phyloP scores from a whole-genome alignment of 53 echinoderm and acorn worm species.

The Stichopus horrens region DNA sequence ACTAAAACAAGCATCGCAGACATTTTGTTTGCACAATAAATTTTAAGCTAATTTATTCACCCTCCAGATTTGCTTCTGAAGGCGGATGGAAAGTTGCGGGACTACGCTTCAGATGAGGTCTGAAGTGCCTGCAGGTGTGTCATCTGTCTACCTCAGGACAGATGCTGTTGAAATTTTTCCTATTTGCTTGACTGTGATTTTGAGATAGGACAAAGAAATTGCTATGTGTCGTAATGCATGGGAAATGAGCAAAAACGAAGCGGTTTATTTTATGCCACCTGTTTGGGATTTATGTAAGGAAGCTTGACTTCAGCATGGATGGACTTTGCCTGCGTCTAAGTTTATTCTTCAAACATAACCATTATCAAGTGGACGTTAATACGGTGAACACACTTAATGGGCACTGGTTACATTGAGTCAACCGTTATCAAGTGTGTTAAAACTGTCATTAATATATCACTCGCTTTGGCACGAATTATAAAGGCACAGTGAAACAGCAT shows the following conservation, averaged over 20 bases:
- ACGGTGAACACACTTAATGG: constrained; percentile 22
- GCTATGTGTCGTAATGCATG: background rate
- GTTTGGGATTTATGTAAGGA: constrained; percentile 23
- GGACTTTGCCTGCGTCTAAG: constrained; percentile 41
- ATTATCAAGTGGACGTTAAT: constrained; percentile 28
- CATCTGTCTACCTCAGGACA: constrained; percentile 10
- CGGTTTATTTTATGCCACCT: constrained; percentile 26
- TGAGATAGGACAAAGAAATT: constrained; percentile 33
- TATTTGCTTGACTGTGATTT: constrained; percentile 43
- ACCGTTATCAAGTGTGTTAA: constrained; percentile 19
- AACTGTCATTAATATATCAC: constrained; percentile 36
- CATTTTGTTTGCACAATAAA: constrained; percentile 17
- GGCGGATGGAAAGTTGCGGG: constrained; percentile 13
- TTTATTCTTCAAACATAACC: constrained; percentile 33
- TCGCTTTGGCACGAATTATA: background rate
- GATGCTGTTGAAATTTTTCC: constrained; percentile 10
- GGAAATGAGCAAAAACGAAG: background rate
- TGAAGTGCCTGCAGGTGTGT: constrained; percentile 36
- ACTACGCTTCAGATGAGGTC: background rate
- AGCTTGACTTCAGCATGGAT: constrained; percentile 12
- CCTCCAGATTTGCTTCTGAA: constrained; percentile 43
- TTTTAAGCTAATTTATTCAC: constrained; percentile 43
- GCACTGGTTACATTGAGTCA: constrained; percentile 29
- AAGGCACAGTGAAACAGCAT: no score
- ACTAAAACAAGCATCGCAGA: constrained; percentile 22